Percentiles rank a stretch among this genome's conserved stretches.
Conservation (phyloP, 92 coral and sea anemone species). For the Heliopora coerulea region DNA sequence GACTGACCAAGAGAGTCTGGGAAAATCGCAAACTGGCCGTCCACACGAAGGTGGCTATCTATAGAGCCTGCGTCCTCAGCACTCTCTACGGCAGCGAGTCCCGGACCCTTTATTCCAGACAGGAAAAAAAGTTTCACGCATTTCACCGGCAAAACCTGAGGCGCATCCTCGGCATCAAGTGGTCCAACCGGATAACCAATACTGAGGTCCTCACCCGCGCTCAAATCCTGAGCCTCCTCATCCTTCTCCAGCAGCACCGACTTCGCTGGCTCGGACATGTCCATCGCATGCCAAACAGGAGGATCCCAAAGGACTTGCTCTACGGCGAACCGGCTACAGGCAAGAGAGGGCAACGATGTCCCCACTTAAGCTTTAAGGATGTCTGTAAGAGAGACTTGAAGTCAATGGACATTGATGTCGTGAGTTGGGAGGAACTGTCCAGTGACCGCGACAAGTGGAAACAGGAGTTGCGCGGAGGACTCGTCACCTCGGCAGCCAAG, state of each 20-base stretch:
- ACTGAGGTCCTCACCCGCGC: constrained; percentile 39
- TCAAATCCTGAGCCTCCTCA: constrained; percentile 39
- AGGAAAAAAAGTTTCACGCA: constrained; percentile 39
- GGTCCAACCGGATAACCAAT: constrained; percentile 49
- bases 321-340: constrained; percentile 44
- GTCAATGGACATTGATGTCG: not conserved
- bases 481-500: too few relatives aligned
- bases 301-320: constrained; percentile 44
- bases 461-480: not conserved
- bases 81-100: constrained; percentile 38
- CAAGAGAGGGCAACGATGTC: too few relatives aligned
- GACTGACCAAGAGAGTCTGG: constrained; percentile 40
- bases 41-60: constrained; percentile 35
- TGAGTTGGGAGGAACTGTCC: not conserved
- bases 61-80: constrained; percentile 41
- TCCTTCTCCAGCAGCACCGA: constrained; percentile 49
- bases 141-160: constrained; percentile 52
- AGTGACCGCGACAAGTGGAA: not conserved
- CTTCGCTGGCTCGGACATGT: constrained; percentile 60
- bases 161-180: constrained; percentile 44
- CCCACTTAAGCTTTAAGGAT: constrained; percentile 36
- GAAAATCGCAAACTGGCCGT: constrained; percentile 30
- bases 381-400: constrained; percentile 39
- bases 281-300: constrained; percentile 34
- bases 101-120: constrained; percentile 40